Conservation (phyloP, 1,140 invertebrate species). For the Drosophila nigrodunni region DNA sequence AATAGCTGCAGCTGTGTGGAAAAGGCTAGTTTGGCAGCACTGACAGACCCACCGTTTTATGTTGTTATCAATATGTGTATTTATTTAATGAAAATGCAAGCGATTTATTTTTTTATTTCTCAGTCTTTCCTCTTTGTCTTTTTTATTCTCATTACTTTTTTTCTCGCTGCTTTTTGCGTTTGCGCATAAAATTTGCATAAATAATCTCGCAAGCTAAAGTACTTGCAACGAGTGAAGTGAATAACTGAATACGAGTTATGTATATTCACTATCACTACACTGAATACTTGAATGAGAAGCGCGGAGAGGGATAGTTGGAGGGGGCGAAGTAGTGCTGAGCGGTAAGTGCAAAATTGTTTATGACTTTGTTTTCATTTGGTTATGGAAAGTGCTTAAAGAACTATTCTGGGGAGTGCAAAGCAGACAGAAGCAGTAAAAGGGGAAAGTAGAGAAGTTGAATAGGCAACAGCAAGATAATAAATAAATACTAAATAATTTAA, state of each 20-base stretch:
- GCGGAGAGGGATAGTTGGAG: neutral
- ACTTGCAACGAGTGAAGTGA: conserved; percentile 16
- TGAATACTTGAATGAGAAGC: neutral
- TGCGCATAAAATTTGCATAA: conserved; percentile 77
- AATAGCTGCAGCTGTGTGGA: too few relatives aligned
- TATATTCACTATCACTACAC: conserved; percentile 19
- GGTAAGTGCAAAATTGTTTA: neutral
- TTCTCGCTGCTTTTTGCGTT: conserved; percentile 49
- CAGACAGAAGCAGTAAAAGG: neutral
- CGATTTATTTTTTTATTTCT: too few relatives aligned
- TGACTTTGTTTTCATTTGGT: neutral
- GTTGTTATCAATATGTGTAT: too few relatives aligned
- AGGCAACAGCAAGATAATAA: neutral
- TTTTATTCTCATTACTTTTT: too few relatives aligned
- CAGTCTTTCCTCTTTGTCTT: too few relatives aligned
- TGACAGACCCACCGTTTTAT: too few relatives aligned
- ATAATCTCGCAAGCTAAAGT: conserved; percentile 43
- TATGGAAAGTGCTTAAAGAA: neutral
- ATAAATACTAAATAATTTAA: too few relatives aligned
- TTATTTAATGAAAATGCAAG: too few relatives aligned
- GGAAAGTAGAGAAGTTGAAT: neutral
- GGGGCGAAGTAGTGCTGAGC: neutral
- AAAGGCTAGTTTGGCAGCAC: too few relatives aligned
- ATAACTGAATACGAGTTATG: conserved; percentile 14
- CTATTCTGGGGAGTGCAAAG: neutral